Base-by-base conservation (phyloP, 2,888 invertebrate species). In the Helobdella robusta region DNA sequence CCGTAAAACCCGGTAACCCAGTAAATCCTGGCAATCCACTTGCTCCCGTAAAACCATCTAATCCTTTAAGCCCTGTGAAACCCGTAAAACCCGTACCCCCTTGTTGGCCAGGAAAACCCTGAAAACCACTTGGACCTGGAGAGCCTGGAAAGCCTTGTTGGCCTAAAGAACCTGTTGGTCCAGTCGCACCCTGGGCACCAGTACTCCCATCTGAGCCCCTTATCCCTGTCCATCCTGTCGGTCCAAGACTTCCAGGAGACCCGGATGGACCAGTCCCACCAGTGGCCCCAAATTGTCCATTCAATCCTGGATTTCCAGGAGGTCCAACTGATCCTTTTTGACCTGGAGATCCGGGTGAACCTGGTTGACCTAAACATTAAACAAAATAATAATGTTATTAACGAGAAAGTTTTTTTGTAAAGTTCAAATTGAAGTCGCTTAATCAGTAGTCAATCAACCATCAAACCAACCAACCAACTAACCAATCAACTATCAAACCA, bases 81-180 rank as follows among this genome's bases (percentile, higher is more conserved):
- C 67, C 67, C n/a, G 18, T 56, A 23, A n/a, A 40, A 30, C 67
- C 65, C 54, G 63, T 44, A 32, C 59, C 40, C 18, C 68, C 68
- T 35, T 64, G 34, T 40, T 58, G 0, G 1, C 66, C 65, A 56
- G 52, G 11, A 20, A 30, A 32, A 23, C 64, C 65, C 32, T 28
- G 64, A n/a, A 28, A 25, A 20, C 67, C 67, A 11, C 8, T 6
- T 2, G 5, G 20, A 23, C 67, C 67, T 25, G 59, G 58, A 23
- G 23, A 20, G 11, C 89, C 89, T 59, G 23, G 30, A 54, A 52
- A 35, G 18, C 67, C 67, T 23, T 52, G 50, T 28, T 58, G 52
- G 20, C 68, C 68, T 20, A 40, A 15, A 20, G n/a, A 18, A 4
- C 64, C 64, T 20, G 58, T 25, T 34, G 30, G 59, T 20, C 68